Evolutionary conservation across 2,888 invertebrate genomes (phyloP), one percentile per base, ranked within the genome.

Genomic region (Stenchaetothrips biformis): DNA sequence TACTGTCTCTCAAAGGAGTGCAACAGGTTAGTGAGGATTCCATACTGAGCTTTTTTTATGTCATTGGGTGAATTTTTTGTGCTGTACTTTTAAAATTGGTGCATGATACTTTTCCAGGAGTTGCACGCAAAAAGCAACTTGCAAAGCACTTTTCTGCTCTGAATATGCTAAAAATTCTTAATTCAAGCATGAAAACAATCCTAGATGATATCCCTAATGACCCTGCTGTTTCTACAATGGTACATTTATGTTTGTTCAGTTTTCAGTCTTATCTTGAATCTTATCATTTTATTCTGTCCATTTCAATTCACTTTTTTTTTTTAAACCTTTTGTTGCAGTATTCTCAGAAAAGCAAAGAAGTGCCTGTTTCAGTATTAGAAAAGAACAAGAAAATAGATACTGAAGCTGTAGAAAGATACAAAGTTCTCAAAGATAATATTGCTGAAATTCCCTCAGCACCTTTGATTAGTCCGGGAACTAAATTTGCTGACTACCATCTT

Each of bases 1-100:
- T 74, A 74, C 25, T 7, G 67, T 74, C 67, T 74, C 67, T 74
- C 21, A 74, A 74, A 74, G 67, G 25, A 74, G 67, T 25, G 67
- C 67, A 4, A 9, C 53, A 53, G 53, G 67, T 74, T 18, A 11
- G 13, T 53, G 13, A 13, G 37, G 37, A 13, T 6, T 53, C 13
- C 37, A 37, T 2, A 37, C 37, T 37, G 37, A 37, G 37, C 37
- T 37, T 37, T 1, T 37, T 1, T 37, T 37, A 37, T 37, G 37
- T 37, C 37, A 2, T 37, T 37, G 37, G 37, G 37, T 37, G 1
- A 74, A 7, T 25, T 1, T 74, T 2, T 74, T 11, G 7, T 25
- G 67, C 67, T 25, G 21, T 74, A 4, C 13, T 53, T 8, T 25
- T 25, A 11, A 25, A 11, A 74, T 25, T 25, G 2, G 21, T 67